Evolutionary conservation across 2,888 invertebrate genomes (phyloP), one percentile per base, ranked within the genome.

Genomic region (Scaptodrosophila latifasciaeformis): DNA sequence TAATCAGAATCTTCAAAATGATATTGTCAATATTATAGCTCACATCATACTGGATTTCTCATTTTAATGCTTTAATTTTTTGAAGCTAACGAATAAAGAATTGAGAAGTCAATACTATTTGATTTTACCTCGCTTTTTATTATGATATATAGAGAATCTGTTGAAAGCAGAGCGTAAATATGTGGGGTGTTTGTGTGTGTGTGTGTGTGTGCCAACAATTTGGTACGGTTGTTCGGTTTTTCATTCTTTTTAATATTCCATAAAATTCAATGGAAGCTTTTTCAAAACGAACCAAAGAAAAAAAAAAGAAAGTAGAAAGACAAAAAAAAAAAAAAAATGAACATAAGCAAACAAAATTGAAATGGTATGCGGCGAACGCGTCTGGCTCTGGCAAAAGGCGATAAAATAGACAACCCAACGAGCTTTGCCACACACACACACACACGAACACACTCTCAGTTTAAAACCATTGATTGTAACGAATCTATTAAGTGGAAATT

Each of bases 401-500:
- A 71, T 75, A 69, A 71, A 75, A 60, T 63, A 70, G 70, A 59
- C 59, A 62, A 50, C 45, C 58, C 66, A 44, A 17, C 3, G n/a
- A 7, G 29, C 13, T n/a, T 10, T 24, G 39, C 24, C 21, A n/a
- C 44, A 19, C 44, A 42, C 13, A 42, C 53, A 31, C 34, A 30
- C 18, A 50, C 12, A 21, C 21, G 4, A n/a, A 46, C 21, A 48
- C 42, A 40, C 51, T 52, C 51, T 48, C 29, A 45, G 52, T 49
- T 48, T n/a, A n/a, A n/a, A 56, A 48, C 53, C 68, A 65, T 65
- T 50, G 63, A 77, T 75, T 66, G 65, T 76, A 69, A 70, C 76
- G 74, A 78, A 81, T 78, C 76, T 78, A 78, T 78, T 78, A 78
- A 78, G 79, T 76, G 74, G 67, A 78, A 81, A 81, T 81, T 81